Evolutionary conservation across 2,113 vertebrate species (phyloP), one percentile per base, ranked within the genome.

Genomic region (Bubo scandiacus): DNA sequence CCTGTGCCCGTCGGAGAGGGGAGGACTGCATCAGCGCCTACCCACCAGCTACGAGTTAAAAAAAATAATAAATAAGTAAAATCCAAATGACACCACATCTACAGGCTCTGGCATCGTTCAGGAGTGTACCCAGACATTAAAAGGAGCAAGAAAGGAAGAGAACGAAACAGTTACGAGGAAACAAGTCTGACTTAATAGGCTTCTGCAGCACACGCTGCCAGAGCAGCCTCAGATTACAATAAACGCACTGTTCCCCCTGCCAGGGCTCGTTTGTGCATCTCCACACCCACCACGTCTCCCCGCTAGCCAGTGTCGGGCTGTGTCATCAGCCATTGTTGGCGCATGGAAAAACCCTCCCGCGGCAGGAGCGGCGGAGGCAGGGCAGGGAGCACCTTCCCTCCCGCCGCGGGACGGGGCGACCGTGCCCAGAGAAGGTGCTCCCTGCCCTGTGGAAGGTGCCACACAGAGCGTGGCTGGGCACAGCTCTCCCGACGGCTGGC

Each of bases 401-500:
- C 58, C 7, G 0, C 36, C 3, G 15, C 2, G 3, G 32, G 71
- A 25, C 42, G 0, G 20, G 30, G 32, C 1, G 3, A 34, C 30
- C 3, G 1, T 29, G 55, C 58, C 79, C 72, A 10, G 42, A 23
- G 43, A 43, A 43, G 43, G 43, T 18, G 43, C 43, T 18, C 16
- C 16, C 43, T 18, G 43, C 43, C 43, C 45, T 47, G 45, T 10
- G 45, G 18, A 21, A 47, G 47, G 23, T 18, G 61, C 65, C 32
- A 11, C 0, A 0, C 73, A 36, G 23, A 32, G 6, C 2, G 0
- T 1, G 15, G 75, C 51, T 15, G 20, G 62, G 18, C 1, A 0
- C 1, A 2, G 66, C 55, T 38, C 74, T 9, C 51, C 54, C 12
- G 29, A 25, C 15, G 0, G 0, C 79, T 15, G 71, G 42, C 82